Conservation (phyloP, 92 coral and sea anemone genomes). For the Nematostella vectensis region DNA sequence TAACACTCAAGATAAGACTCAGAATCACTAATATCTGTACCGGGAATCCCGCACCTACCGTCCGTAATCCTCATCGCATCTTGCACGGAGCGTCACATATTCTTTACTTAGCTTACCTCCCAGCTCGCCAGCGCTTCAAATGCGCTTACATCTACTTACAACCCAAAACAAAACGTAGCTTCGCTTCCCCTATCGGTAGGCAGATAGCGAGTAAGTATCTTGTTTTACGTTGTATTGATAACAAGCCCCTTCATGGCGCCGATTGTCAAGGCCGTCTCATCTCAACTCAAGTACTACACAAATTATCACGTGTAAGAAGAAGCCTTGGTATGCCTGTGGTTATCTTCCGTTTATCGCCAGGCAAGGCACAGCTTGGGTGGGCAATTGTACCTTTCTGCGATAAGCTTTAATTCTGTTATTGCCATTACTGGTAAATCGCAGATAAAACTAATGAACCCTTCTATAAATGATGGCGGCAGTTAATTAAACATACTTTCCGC, state of each 20-base stretch:
- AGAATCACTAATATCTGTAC: no score
- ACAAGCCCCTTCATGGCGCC: constrained; percentile 35
- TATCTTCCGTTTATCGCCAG: not conserved
- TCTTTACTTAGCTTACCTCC: no score
- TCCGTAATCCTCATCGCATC: no score
- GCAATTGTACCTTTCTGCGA: not conserved
- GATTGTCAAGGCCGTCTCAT: constrained; percentile 30
- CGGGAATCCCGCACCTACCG: no score
- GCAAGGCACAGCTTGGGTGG: not conserved
- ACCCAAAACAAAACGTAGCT: no score
- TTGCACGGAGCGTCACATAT: no score
- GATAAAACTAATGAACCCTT: not conserved
- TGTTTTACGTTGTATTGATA: constrained; percentile 19
- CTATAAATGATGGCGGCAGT: not conserved
- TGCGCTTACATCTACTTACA: no score
- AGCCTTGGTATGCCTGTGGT: no score
- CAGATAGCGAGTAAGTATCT: constrained; percentile 15
- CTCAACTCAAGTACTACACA: constrained; percentile 14
- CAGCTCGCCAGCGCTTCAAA: no score
- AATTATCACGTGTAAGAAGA: no score
- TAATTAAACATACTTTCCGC: not conserved
- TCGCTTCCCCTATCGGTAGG: not conserved
- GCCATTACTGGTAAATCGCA: not conserved
- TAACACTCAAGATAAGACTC: not conserved
- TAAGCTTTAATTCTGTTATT: not conserved